phyloP scores from a whole-genome alignment of 2,888 invertebrate species.

The Scrobipalpa atriplicella region DNA sequence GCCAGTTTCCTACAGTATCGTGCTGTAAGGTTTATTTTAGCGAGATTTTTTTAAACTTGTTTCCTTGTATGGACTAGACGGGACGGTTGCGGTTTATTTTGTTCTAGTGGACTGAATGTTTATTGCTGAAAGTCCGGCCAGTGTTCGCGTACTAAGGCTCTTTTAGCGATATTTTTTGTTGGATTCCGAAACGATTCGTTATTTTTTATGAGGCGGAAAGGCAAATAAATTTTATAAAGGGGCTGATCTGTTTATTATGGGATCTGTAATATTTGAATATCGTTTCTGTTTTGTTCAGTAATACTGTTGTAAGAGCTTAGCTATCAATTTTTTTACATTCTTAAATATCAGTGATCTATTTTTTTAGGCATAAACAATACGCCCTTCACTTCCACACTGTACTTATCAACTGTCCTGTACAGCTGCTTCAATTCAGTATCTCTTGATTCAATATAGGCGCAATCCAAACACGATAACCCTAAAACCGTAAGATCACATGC shows the following conservation, averaged over 20 bases:
- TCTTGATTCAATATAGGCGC: too few species aligned
- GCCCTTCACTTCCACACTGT: too few species aligned
- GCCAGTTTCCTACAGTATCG: slow-evolving; percentile 9
- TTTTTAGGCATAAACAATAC: too few species aligned
- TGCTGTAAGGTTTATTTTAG: slow-evolving; percentile 23
- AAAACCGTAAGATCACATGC: too few species aligned
- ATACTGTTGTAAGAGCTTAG: too few species aligned
- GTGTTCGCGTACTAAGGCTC: slow-evolving; percentile 14
- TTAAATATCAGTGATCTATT: too few species aligned
- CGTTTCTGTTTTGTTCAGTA: neutral
- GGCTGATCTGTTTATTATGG: neutral
- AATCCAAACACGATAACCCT: too few species aligned
- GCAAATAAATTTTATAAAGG: neutral
- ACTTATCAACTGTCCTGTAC: too few species aligned
- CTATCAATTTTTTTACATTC: too few species aligned
- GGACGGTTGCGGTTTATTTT: slow-evolving; percentile 7
- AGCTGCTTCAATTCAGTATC: too few species aligned
- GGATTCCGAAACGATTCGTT: slow-evolving; percentile 14
- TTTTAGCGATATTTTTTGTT: slow-evolving; percentile 6
- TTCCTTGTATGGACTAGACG: neutral
- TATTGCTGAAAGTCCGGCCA: slow-evolving; percentile 8
- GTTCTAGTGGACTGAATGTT: slow-evolving; percentile 8
- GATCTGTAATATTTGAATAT: neutral
- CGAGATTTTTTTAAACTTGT: slow-evolving; percentile 19
- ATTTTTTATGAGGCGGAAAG: slow-evolving; percentile 12